phyloP scores from a whole-genome alignment of 2,797 vertebrate genomes.

The Anguilla obscura region DNA sequence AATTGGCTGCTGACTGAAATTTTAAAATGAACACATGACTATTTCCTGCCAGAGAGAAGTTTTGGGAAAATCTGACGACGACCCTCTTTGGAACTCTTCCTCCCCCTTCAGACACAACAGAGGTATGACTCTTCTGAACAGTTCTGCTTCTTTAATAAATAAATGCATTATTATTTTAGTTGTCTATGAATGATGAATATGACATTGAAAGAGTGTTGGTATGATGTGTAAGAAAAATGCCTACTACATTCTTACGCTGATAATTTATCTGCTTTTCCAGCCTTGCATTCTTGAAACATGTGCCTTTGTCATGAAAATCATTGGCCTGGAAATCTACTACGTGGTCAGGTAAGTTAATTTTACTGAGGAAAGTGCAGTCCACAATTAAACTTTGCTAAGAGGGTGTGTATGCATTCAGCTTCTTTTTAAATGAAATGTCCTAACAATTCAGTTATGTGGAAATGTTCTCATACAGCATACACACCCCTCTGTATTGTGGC shows the following conservation, averaged over 20 bases:
- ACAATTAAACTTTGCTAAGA: not conserved
- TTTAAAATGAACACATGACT: not conserved
- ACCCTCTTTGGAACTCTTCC: constrained; percentile 88
- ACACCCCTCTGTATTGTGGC: not conserved
- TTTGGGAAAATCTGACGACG: constrained; percentile 94
- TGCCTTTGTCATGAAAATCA: constrained; percentile 97
- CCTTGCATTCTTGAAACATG: constrained; percentile 94
- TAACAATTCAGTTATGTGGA: not conserved
- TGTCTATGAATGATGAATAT: not conserved
- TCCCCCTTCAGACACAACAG: constrained; percentile 86
- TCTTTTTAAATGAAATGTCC: no score
- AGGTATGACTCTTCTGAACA: constrained; percentile 70
- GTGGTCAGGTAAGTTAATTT: constrained; percentile 82
- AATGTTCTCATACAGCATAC: not conserved
- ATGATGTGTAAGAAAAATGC: not conserved
- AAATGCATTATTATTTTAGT: not conserved
- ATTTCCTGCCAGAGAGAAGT: constrained; percentile 79
- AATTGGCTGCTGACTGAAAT: not conserved
- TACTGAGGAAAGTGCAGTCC: not conserved
- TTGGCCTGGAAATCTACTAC: constrained; percentile 95
- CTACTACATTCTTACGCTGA: constrained; percentile 2
- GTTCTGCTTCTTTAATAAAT: not conserved
- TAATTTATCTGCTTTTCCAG: constrained; percentile 62
- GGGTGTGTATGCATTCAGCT: not conserved
- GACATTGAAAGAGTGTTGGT: constrained; percentile 29